Evolutionary conservation across 2,113 vertebrate species (phyloP).

Genomic region (Apteryx owenii): DNA sequence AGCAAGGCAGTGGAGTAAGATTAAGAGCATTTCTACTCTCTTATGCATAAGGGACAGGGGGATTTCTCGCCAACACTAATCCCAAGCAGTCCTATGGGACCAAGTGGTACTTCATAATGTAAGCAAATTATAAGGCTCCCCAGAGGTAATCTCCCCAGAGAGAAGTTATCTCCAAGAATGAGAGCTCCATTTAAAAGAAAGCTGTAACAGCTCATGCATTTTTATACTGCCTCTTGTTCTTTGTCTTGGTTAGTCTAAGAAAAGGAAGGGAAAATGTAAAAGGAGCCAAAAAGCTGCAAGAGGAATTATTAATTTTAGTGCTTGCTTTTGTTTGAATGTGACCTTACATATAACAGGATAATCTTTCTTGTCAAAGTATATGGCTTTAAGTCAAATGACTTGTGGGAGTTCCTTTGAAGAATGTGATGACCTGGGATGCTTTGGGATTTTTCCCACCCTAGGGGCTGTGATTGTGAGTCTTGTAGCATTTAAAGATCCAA

Average conservation of each 20-base stretch:
- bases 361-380: neutral
- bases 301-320: neutral
- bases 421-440: neutral
- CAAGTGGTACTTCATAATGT: constrained; percentile 10
- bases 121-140: neutral
- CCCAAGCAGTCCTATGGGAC: neutral
- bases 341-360: neutral
- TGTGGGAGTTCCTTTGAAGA: neutral
- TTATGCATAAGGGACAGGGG: neutral
- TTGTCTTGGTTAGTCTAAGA: neutral
- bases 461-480: neutral
- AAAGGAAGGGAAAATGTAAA: neutral
- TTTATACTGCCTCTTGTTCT: neutral
- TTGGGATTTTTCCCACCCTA: neutral
- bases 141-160: neutral
- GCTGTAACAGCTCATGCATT: neutral
- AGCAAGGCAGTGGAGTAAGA: constrained; percentile 94
- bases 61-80: neutral
- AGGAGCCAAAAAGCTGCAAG: neutral
- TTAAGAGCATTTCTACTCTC: neutral
- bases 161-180: neutral
- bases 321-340: neutral
- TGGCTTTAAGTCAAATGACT: neutral
- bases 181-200: neutral
- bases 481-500: neutral